These are phyloP conservation scores for Dendrophyllia cribrosa DNA, from an alignment of 64 coral and sea anemone species.

Conservation along the genomic window DNA sequence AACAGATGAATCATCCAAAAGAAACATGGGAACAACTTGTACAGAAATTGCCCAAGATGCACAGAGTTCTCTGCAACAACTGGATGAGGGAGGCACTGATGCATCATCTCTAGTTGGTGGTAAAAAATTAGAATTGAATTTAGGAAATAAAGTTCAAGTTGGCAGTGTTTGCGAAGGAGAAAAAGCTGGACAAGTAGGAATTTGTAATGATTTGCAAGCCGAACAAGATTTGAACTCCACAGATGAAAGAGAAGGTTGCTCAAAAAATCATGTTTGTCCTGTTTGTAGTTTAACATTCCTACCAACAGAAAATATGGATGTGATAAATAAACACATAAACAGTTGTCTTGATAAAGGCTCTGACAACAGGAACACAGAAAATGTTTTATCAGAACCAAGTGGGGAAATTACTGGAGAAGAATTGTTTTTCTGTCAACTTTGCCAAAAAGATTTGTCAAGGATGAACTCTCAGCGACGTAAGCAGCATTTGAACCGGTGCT, in stretches of 20 bases:
- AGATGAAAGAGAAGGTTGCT: background rate
- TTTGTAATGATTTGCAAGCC: background rate
- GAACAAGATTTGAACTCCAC: background rate
- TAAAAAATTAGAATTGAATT: background rate
- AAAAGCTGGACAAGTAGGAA: background rate
- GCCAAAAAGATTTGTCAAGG: slow-evolving; percentile 91
- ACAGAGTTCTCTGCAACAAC: background rate
- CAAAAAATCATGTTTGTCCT: slow-evolving; percentile 45
- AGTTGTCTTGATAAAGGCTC: slow-evolving; percentile 60
- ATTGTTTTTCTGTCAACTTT: slow-evolving; percentile 89
- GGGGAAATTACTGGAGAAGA: slow-evolving; percentile 32
- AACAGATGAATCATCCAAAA: background rate
- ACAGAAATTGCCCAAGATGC: background rate
- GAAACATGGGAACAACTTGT: background rate
- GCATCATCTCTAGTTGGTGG: background rate
- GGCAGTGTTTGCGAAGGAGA: background rate
- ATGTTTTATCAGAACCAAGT: background rate
- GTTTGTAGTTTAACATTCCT: slow-evolving; percentile 52
- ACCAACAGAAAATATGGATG: slow-evolving; percentile 5
- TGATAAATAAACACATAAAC: slow-evolving; percentile 69
- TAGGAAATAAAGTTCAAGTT: background rate
- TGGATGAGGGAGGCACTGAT: background rate
- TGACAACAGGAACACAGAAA: background rate
- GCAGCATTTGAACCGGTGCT: slow-evolving; percentile 96
- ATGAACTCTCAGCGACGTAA: slow-evolving; percentile 87